Evolutionary conservation across 2,113 vertebrate species (phyloP).

Genomic region (Petrocephalus zakoni): DNA sequence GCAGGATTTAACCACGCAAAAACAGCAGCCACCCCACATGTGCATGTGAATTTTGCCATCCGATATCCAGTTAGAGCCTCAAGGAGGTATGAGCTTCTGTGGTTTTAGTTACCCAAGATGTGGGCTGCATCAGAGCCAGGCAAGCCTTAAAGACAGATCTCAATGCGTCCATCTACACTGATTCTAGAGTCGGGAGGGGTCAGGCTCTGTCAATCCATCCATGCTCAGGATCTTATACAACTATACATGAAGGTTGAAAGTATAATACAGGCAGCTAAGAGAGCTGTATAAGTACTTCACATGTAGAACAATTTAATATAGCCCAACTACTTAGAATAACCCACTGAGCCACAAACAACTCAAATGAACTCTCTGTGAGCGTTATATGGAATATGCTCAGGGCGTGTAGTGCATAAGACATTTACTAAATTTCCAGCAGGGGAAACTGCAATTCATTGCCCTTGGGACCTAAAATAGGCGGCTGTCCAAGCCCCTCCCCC

Average conservation of each 20-base stretch:
- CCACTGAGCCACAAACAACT: not conserved
- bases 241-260: not conserved
- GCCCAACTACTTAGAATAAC: not conserved
- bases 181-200: not conserved
- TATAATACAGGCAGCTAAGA: not conserved
- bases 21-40: conserved; percentile 3
- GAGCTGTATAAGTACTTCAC: not conserved
- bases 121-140: not conserved
- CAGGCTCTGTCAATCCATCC: not conserved
- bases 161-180: not conserved
- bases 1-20: conserved; percentile 9
- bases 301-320: not conserved
- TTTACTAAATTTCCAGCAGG: not conserved
- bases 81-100: not conserved
- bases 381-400: not conserved
- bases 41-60: conserved; percentile 11
- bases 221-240: not conserved
- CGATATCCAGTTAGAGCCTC: not conserved
- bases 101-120: not conserved
- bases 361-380: not conserved
- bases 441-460: not conserved
- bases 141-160: not conserved
- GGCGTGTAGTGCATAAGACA: not conserved
- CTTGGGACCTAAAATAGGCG: not conserved
- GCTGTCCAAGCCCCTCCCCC: not conserved